Base-by-base conservation (phyloP, 2,113 vertebrate genomes). In the Sciurus niger region DNA sequence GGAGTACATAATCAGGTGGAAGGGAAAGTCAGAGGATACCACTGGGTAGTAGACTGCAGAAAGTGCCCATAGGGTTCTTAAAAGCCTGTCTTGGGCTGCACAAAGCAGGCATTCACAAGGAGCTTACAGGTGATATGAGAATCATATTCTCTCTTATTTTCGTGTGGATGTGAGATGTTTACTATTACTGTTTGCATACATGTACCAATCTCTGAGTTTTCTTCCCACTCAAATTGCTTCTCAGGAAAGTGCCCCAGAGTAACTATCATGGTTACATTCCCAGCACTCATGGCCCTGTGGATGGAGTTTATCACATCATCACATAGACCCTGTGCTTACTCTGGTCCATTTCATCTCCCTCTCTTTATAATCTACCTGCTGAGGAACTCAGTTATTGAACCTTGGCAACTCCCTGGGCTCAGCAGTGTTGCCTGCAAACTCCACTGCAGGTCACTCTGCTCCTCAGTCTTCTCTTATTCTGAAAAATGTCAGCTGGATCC, bases 281-380 rank as follows among this genome's bases (percentile, higher is more conserved):
- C 7, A 53, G 84, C 9, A 16, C 34, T 40, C 8, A 2, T n/a
- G 30, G 16, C 51, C 32, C 22, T 4, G n/a, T 40, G 53, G 8
- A 10, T 12, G 5, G 14, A 40, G 12, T 2, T 13, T 22, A 25
- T 6, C 17, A 28, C 6, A 2, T n/a, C 8, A 25, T 7, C 20
- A 37, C 2, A 40, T 40, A 28, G 24, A 40, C 18, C 2, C 82
- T 48, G 63, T 4, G 22, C 32, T 28, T 4, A 14, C 46, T 16
- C 32, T 13, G 4, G 32, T 5, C 28, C 46, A 40, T 5, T n/a
- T 4, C 22, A 4, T 68, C 63, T n/a, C 30, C 51, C 63, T 25
- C 46, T 48, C 46, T 48, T 51, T 67, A 20, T 4, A 65, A 18
- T 3, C 20, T 16, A 25, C 65, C 32, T 37, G 18, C 32, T 70